These are phyloP conservation scores for Lucilia sericata DNA, from an alignment of 1,140 invertebrate species.

Conservation along the genomic window DNA sequence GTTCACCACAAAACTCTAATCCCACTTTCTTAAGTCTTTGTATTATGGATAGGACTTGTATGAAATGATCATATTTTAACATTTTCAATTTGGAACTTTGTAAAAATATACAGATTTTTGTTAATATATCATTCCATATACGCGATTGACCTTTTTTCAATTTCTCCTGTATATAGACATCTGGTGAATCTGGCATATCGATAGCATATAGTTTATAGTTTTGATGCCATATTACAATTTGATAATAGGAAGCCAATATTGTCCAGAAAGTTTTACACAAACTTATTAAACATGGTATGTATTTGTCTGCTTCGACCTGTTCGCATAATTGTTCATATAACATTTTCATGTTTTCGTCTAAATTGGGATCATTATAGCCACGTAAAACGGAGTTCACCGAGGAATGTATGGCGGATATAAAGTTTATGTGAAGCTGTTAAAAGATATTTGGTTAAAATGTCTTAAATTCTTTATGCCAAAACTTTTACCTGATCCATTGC, in stretches of 20 bases:
- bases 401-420: constrained; percentile 93
- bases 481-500: constrained; percentile 91
- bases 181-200: constrained; percentile 63
- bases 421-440: constrained; percentile 89
- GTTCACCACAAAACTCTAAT: constrained; percentile 88
- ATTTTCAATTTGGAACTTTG: constrained; percentile 70
- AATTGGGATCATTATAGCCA: constrained; percentile 76
- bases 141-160: constrained; percentile 85
- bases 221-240: constrained; percentile 84
- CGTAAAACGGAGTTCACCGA: constrained; percentile 83
- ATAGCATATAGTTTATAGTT: constrained; percentile 69
- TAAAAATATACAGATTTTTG: constrained; percentile 77
- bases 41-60: constrained; percentile 88
- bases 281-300: constrained; percentile 84
- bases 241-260: constrained; percentile 85
- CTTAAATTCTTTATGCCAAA: no score
- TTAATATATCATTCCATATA: constrained; percentile 95
- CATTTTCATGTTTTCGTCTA: constrained; percentile 76
- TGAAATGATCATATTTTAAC: constrained; percentile 95
- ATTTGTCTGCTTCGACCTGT: constrained; percentile 79
- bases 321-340: constrained; percentile 85
- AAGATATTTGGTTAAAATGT: neutral
- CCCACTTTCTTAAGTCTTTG: constrained; percentile 92
- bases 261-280: constrained; percentile 86
- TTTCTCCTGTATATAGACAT: constrained; percentile 88